Evolutionary conservation across 2,888 invertebrate genomes (phyloP).

Genomic region (Uropetala carovei): DNA sequence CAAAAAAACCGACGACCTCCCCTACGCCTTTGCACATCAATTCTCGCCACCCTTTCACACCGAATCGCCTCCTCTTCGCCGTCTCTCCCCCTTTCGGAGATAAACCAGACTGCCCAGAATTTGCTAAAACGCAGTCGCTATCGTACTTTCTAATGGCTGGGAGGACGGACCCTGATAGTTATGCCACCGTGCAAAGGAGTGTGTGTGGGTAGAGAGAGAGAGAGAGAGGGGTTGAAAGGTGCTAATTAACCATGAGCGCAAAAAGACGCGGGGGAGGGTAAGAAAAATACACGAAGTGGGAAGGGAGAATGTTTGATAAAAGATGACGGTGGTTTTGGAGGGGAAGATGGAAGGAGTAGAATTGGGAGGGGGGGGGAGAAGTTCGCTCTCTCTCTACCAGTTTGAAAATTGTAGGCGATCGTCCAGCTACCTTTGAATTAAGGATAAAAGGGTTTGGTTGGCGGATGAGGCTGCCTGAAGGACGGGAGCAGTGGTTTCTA

Average conservation of each 20-base stretch:
- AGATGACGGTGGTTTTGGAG: not conserved
- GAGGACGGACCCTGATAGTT: not conserved
- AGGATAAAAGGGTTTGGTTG: slow-evolving; percentile 43
- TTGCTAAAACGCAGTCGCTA: not conserved
- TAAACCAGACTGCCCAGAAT: not conserved
- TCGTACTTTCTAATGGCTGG: not conserved
- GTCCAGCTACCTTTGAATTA: slow-evolving; percentile 45
- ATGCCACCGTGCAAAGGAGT: not conserved
- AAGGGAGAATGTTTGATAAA: not conserved
- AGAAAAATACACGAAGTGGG: not conserved
- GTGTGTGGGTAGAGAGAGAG: too few relatives aligned
- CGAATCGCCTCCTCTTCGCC: not conserved
- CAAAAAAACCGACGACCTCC: not conserved
- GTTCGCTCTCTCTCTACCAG: not conserved
- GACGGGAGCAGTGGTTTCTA: slow-evolving; percentile 41
- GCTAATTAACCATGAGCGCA: slow-evolving; percentile 31
- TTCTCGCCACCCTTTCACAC: not conserved
- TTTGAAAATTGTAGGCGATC: slow-evolving; percentile 55
- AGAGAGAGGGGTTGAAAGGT: not conserved
- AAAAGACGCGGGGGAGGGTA: not conserved
- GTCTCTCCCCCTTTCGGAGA: not conserved
- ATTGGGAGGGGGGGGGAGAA: too few relatives aligned
- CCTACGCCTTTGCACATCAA: not conserved
- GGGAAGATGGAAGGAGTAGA: not conserved
- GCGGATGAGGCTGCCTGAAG: slow-evolving; percentile 32